Conservation (phyloP, 2,888 invertebrate genomes). For the Dermolepida albohirtum region DNA sequence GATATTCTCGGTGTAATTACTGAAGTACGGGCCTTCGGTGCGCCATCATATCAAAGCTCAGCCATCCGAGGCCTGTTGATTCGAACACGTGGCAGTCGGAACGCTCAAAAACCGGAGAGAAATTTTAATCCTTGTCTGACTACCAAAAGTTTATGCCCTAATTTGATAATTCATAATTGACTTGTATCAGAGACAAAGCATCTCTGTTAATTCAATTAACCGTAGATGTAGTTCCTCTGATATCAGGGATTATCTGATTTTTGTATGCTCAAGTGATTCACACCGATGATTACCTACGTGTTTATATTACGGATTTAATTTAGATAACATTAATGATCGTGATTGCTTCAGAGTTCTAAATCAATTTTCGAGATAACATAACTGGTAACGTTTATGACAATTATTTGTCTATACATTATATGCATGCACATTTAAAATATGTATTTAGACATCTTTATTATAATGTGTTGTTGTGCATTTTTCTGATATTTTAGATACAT, state of each 20-base stretch:
- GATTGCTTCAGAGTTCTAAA: background rate
- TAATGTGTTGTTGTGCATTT: no score
- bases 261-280: constrained; percentile 18
- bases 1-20: constrained; percentile 57
- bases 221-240: constrained; percentile 10
- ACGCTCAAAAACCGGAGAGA: constrained; percentile 33
- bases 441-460: no score
- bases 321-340: constrained; percentile 7
- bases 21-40: constrained; percentile 39
- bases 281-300: constrained; percentile 17
- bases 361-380: no score
- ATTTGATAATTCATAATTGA: constrained; percentile 37
- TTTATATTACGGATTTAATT: constrained; percentile 21
- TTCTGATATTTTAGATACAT: no score
- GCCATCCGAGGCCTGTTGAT: constrained; percentile 42
- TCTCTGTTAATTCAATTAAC: constrained; percentile 29
- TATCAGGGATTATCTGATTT: constrained; percentile 12
- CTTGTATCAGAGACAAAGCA: constrained; percentile 17
- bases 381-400: no score
- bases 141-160: constrained; percentile 28
- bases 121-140: constrained; percentile 34
- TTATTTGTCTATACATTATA: no score
- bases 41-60: constrained; percentile 40
- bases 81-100: constrained; percentile 33
- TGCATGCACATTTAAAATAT: no score